Evolutionary conservation across 2,888 invertebrate species (phyloP), one percentile per base, ranked within the genome.

Genomic region (Griposia aprilina): DNA sequence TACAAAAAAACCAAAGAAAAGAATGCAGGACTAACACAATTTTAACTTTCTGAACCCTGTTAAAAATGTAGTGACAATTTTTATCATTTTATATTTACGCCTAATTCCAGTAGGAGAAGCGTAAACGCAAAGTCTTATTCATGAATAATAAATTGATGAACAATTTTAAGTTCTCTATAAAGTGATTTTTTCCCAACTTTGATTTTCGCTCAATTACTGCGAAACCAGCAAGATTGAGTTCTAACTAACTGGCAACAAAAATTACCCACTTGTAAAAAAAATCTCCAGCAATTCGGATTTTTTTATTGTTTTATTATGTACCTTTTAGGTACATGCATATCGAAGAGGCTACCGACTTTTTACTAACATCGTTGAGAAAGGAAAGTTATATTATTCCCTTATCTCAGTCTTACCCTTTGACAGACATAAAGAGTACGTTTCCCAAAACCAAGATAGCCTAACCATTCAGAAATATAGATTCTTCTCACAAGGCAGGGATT

Each of bases 401-500:
- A 71, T 41, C 59, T 59, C 57, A 68, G 13, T n/a, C 23, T 57
- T 23, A 57, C 66, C 55, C 26, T 78, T 78, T 63, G 30, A 26
- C 48, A 63, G 20, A n/a, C 15, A 45, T 30, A 41, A 7, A 48
- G 23, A 76, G 36, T 62, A 74, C 52, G n/a, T 76, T 68, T 76
- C 72, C 52, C 57, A 72, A 71, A 20, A 75, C 62, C 65, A 59
- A 76, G 63, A 74, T 70, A 72, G 41, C 60, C 26, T 48, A 62
- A 67, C 23, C 11, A 76, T 76, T 80, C 69, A 77, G 71, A 70
- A 81, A 80, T 78, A 81, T 83, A 80, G 73, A 84, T 81, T 85
- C 62, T 71, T 45, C 63, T 70, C 80, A 62, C 73, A 59, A 76
- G 68, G 55, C 59, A 78, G 78, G 86, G 86, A 87, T 90, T 90